Conservation (phyloP, 2,797 vertebrate genomes). For the Anableps anableps region DNA sequence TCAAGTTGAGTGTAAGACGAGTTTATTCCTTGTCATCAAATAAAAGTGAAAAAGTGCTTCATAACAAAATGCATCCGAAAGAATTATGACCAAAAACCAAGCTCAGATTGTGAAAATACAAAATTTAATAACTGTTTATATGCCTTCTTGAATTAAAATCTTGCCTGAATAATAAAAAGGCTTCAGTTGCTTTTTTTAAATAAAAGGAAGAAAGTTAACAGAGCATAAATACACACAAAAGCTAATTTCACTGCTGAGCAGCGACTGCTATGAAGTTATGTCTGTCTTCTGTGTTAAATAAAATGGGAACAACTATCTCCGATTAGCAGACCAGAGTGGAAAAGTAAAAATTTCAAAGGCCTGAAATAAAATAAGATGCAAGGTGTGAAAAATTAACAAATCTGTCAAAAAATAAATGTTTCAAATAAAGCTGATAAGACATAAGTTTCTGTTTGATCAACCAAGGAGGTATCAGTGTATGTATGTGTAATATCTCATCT, state of each 20-base stretch:
- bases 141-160: background rate
- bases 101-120: background rate
- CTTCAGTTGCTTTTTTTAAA: background rate
- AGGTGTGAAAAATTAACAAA: too few relatives aligned
- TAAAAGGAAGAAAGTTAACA: background rate
- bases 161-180: background rate
- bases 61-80: background rate
- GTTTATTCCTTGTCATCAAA: background rate
- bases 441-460: background rate
- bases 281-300: background rate
- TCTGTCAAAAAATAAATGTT: too few relatives aligned
- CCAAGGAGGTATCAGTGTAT: background rate
- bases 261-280: background rate
- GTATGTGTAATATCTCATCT: background rate
- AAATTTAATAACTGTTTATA: background rate
- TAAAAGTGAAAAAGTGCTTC: background rate
- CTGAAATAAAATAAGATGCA: too few relatives aligned
- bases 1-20: background rate
- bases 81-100: background rate
- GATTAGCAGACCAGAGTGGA: background rate
- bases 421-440: background rate
- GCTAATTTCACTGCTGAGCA: background rate
- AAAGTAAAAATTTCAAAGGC: background rate
- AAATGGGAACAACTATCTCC: background rate
- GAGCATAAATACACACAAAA: background rate